These are phyloP conservation scores for Listrodromus nycthemerus DNA, from an alignment of 2,888 invertebrate genomes.

Conservation along the genomic window DNA sequence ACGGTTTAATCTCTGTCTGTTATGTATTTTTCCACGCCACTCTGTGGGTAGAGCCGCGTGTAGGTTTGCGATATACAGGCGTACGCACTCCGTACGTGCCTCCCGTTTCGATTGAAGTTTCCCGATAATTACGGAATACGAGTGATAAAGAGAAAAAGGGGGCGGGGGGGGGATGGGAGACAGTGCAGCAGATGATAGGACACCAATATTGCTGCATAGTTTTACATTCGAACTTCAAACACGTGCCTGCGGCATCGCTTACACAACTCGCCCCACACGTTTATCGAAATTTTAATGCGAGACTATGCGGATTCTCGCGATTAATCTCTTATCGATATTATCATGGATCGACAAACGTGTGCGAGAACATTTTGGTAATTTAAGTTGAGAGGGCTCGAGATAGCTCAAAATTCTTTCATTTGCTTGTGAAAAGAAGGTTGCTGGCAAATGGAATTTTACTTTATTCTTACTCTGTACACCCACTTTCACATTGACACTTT, in stretches of 20 bases:
- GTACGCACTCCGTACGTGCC: conserved; percentile 15
- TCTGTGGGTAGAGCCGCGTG: background rate
- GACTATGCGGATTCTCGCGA: background rate
- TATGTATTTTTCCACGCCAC: conserved; percentile 39
- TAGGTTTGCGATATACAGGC: background rate
- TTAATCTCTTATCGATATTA: conserved; percentile 7
- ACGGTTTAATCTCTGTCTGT: conserved; percentile 12
- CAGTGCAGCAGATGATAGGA: background rate
- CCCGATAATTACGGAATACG: conserved; percentile 40
- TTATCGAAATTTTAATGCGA: background rate
- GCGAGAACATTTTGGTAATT: background rate
- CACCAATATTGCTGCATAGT: conserved; percentile 3
- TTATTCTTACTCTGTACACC: no score
- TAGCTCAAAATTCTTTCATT: background rate
- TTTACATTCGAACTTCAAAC: background rate
- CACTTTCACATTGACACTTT: no score
- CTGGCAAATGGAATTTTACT: no score
- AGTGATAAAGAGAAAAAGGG: background rate
- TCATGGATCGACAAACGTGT: background rate
- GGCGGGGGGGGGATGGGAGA: background rate
- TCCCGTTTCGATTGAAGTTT: conserved; percentile 42
- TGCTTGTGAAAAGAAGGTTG: background rate
- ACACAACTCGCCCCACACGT: background rate
- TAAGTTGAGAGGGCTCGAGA: background rate
- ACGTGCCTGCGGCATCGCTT: background rate